Evolutionary conservation across 2,113 vertebrate species (phyloP).

Genomic region (Cervus canadensis): DNA sequence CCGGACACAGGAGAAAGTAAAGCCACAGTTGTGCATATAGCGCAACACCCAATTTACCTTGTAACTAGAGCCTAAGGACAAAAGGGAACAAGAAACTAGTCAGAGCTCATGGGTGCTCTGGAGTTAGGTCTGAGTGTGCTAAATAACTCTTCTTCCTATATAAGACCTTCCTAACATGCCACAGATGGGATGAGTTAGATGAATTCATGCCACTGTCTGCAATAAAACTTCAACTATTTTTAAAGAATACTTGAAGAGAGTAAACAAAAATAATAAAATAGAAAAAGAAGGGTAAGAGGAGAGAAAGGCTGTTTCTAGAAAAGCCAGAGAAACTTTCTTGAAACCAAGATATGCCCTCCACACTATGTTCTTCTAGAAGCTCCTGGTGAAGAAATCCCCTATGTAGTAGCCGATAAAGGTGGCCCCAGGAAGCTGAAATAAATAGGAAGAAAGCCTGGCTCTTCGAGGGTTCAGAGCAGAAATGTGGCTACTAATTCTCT

Average conservation of each 20-base stretch:
- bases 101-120: not conserved
- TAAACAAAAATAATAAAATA: not conserved
- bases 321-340: not conserved
- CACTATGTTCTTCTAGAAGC: not conserved
- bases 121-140: not conserved
- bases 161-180: not conserved
- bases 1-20: not conserved
- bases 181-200: not conserved
- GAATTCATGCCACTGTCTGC: not conserved
- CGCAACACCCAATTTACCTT: not conserved
- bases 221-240: constrained; percentile 12
- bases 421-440: not conserved
- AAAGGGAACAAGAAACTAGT: not conserved
- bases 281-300: not conserved
- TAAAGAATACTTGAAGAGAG: not conserved
- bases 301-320: not conserved
- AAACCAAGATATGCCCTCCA: not conserved
- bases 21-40: not conserved
- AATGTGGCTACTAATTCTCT: not conserved
- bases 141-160: not conserved
- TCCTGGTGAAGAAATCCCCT: not conserved
- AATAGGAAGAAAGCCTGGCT: not conserved
- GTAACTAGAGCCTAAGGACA: not conserved
- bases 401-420: not conserved
- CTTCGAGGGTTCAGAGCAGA: not conserved